These are phyloP conservation scores for Campopleginae sp. DNA, from an alignment of 2,888 invertebrate species.

Conservation along the genomic window DNA sequence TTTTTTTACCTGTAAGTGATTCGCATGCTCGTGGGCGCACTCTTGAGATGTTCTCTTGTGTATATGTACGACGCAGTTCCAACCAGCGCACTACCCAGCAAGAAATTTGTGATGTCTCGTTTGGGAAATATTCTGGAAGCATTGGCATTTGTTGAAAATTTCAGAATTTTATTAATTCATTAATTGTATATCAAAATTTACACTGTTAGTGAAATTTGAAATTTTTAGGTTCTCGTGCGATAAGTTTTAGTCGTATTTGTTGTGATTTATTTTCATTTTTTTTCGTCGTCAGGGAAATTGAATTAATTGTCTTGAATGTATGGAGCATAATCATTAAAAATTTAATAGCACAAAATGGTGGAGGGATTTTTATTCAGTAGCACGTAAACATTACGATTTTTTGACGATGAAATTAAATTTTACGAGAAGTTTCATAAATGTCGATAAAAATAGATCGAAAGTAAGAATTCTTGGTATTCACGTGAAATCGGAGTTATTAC, in stretches of 20 bases:
- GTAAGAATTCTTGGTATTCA: not conserved
- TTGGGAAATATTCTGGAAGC: slow-evolving; percentile 89
- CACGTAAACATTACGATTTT: slow-evolving; percentile 1
- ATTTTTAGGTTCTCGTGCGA: not conserved
- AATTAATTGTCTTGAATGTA: not conserved
- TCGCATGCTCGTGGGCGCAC: slow-evolving; percentile 87
- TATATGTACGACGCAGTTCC: slow-evolving; percentile 94
- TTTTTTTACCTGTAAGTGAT: slow-evolving; percentile 88
- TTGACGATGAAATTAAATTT: not conserved
- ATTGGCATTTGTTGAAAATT: not conserved
- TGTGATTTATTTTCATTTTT: not conserved
- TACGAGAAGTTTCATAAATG: not conserved
- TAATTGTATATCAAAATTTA: not conserved
- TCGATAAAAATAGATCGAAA: not conserved
- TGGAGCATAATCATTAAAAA: not conserved
- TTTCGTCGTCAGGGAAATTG: not conserved
- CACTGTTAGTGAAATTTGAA: not conserved
- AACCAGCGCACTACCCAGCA: slow-evolving; percentile 92
- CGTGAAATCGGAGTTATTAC: slow-evolving; percentile 42
- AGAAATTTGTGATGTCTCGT: slow-evolving; percentile 91
- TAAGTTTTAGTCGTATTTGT: not conserved
- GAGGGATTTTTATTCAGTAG: not conserved
- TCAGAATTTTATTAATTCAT: not conserved
- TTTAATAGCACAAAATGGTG: not conserved
- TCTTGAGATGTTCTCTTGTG: slow-evolving; percentile 90